These are phyloP conservation scores for Venusia cambrica DNA, from an alignment of 2,888 invertebrate genomes.

Conservation along the genomic window DNA sequence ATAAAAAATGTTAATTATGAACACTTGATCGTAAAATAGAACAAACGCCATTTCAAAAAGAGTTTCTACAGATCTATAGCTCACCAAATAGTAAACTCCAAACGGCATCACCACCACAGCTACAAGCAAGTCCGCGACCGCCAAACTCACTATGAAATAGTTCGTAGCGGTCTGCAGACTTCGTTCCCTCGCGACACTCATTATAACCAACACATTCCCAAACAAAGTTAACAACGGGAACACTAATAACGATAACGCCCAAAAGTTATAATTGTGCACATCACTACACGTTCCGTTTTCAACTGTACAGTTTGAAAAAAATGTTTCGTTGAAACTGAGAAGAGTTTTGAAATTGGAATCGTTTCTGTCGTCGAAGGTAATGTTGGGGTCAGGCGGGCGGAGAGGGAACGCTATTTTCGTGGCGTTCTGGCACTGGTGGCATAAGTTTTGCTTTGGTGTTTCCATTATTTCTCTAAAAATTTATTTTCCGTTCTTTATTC, in stretches of 20 bases:
- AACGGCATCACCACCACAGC: slow-evolving; percentile 99
- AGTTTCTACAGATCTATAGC: too few species aligned
- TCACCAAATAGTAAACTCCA: slow-evolving; percentile 99
- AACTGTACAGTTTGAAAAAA: slow-evolving; percentile 51
- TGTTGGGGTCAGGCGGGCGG: slow-evolving; percentile 41
- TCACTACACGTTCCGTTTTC: slow-evolving; percentile 64
- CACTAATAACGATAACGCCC: slow-evolving; percentile 92
- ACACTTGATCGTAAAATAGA: too few species aligned
- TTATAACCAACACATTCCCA: slow-evolving; percentile 97
- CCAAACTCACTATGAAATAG: slow-evolving; percentile 99
- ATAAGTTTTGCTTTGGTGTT: slow-evolving; percentile 24
- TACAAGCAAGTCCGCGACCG: slow-evolving; percentile 97
- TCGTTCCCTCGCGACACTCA: slow-evolving; percentile 95
- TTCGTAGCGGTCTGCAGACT: slow-evolving; percentile 98
- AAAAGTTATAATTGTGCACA: slow-evolving; percentile 85
- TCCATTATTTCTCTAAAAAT: slow-evolving; percentile 26
- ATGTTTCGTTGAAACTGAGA: slow-evolving; percentile 49
- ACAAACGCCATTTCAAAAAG: too few species aligned
- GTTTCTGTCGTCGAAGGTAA: slow-evolving; percentile 36
- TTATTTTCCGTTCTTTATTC: slow-evolving; percentile 17
- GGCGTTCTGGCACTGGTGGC: slow-evolving; percentile 50
- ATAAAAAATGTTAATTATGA: too few species aligned
- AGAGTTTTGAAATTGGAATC: slow-evolving; percentile 43
- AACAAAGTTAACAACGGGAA: slow-evolving; percentile 96
- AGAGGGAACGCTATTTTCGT: slow-evolving; percentile 46